Conservation (phyloP, 2,113 vertebrate species). For the Neotragus moschatus region DNA sequence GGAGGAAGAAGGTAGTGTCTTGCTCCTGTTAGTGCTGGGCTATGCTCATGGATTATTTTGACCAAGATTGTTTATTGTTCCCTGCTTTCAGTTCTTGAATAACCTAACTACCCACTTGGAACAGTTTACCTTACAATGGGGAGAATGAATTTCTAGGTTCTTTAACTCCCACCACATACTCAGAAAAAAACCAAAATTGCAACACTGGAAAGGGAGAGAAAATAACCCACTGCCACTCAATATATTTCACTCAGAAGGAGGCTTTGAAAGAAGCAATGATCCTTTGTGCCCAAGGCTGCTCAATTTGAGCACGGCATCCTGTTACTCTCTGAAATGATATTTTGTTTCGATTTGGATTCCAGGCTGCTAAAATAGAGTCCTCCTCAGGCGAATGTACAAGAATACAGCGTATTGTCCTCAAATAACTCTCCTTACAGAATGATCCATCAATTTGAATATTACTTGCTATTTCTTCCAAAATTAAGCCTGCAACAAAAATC, state of each 20-base stretch:
- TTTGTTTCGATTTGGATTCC: slow-evolving; percentile 31
- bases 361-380: slow-evolving; percentile 9
- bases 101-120: background rate
- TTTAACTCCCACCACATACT: background rate
- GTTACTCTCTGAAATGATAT: background rate
- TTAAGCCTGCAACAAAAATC: background rate
- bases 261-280: slow-evolving; percentile 19
- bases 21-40: background rate
- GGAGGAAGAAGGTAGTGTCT: background rate
- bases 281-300: background rate
- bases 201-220: background rate
- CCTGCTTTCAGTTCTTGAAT: background rate
- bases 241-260: background rate
- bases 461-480: slow-evolving; percentile 19
- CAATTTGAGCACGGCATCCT: background rate
- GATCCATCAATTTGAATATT: background rate
- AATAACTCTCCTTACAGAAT: background rate
- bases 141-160: background rate
- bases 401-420: background rate
- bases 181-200: slow-evolving; percentile 9
- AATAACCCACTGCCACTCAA: background rate
- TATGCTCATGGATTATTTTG: background rate
- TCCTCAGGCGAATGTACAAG: background rate
- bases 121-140: background rate
- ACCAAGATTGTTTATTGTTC: background rate